Evolutionary conservation across 2,113 vertebrate genomes (phyloP).

Genomic region (Lucifuga dentata): DNA sequence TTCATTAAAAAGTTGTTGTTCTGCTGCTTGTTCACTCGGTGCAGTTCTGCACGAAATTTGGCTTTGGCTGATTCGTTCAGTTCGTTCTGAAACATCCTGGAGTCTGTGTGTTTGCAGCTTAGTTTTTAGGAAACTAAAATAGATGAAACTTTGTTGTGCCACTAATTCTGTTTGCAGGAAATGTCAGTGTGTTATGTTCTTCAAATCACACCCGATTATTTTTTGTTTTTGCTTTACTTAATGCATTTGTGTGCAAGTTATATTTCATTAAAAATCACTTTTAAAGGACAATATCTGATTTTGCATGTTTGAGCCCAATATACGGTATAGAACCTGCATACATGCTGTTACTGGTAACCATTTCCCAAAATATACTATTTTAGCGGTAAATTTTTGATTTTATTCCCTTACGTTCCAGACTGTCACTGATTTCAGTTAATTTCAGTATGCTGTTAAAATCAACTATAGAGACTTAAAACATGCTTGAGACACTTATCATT

Average conservation of each 20-base stretch:
- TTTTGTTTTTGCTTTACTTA: not conserved
- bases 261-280: not conserved
- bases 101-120: not conserved
- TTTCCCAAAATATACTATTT: too few species aligned
- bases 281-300: constrained; percentile 2
- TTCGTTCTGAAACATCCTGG: not conserved
- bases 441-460: too few species aligned
- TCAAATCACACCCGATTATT: not conserved
- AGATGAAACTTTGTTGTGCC: not conserved
- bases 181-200: not conserved
- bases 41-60: not conserved
- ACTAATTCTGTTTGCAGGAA: not conserved
- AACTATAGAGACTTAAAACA: too few species aligned
- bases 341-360: too few species aligned
- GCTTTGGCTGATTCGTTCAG: not conserved
- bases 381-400: too few species aligned
- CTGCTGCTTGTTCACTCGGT: not conserved
- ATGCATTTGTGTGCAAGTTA: constrained; percentile 1
- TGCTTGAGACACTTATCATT: too few species aligned
- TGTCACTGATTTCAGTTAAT: too few species aligned
- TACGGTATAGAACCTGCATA: too few species aligned
- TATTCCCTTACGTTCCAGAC: too few species aligned
- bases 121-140: not conserved
- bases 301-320: too few species aligned
- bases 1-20: not conserved